Evolutionary conservation across 2,797 vertebrate species (phyloP).

Genomic region (Melanotaenia nigrans): DNA sequence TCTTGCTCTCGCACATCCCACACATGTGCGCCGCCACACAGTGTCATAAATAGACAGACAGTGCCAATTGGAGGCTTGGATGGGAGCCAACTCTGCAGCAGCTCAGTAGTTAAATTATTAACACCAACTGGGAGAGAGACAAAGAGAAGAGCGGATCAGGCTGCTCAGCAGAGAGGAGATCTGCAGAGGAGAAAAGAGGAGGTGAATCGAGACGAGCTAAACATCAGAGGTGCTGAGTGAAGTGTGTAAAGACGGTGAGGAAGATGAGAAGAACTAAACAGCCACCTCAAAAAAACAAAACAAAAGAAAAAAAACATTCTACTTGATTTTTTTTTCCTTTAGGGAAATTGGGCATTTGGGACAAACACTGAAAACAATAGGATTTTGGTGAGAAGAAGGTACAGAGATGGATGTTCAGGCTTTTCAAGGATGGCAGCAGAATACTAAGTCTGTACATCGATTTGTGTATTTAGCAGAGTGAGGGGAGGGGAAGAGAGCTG

Average conservation of each 20-base stretch:
- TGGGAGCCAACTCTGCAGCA: slow-evolving; percentile 86
- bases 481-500: slow-evolving; percentile 71
- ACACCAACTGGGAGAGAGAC: slow-evolving; percentile 80
- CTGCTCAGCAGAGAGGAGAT: slow-evolving; percentile 61
- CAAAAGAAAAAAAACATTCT: slow-evolving; percentile 11
- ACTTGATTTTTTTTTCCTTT: slow-evolving; percentile 2
- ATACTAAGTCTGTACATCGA: slow-evolving; percentile 69
- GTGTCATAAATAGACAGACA: slow-evolving; percentile 78
- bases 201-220: slow-evolving; percentile 56
- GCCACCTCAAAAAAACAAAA: background rate
- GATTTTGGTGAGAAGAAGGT: slow-evolving; percentile 39
- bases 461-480: slow-evolving; percentile 73
- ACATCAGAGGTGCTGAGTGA: slow-evolving; percentile 47
- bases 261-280: background rate
- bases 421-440: slow-evolving; percentile 58
- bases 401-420: slow-evolving; percentile 58
- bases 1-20: slow-evolving; percentile 73
- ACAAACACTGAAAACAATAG: slow-evolving; percentile 28
- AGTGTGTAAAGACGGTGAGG: slow-evolving; percentile 21
- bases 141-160: slow-evolving; percentile 73
- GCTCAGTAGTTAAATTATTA: slow-evolving; percentile 88
- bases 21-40: slow-evolving; percentile 76
- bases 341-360: slow-evolving; percentile 32
- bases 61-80: slow-evolving; percentile 79
- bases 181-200: slow-evolving; percentile 67